A percentile compares a stretch with the other conserved stretches of the same genome.
phyloP scores from a whole-genome alignment of 1,140 invertebrate genomes.

The Trichomalopsis sarcophagae region DNA sequence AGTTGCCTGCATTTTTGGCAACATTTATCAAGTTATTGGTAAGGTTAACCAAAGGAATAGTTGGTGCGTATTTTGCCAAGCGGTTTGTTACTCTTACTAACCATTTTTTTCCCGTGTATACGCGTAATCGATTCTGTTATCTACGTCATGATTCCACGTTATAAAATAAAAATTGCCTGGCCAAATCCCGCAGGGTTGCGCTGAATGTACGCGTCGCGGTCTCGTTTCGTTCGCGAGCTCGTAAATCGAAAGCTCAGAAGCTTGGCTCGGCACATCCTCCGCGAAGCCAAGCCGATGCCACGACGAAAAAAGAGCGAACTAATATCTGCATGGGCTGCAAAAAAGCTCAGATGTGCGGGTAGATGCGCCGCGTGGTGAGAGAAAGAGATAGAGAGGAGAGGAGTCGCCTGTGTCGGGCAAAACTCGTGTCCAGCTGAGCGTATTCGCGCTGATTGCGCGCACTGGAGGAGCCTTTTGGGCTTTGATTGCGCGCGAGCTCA shows the following conservation, averaged over 20 bases:
- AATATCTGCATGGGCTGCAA: too few species aligned
- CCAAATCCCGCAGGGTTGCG: too few species aligned
- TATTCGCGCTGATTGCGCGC: constrained; percentile 57
- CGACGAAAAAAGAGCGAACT: neutral
- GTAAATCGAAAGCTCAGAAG: constrained; percentile 17
- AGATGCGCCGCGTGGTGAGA: neutral
- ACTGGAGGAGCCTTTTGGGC: constrained; percentile 29
- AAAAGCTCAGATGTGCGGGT: neutral
- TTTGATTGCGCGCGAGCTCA: constrained; percentile 36
- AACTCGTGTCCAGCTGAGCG: constrained; percentile 23
- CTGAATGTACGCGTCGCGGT: neutral
- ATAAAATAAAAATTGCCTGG: too few species aligned
- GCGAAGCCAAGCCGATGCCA: neutral
- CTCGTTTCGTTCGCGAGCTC: neutral
- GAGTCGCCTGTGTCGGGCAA: constrained; percentile 27
- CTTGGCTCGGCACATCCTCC: neutral
- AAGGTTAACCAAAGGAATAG: too few species aligned
- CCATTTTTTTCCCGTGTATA: too few species aligned
- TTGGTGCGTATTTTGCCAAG: too few species aligned
- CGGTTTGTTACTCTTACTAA: too few species aligned
- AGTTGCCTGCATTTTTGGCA: too few species aligned
- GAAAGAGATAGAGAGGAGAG: neutral
- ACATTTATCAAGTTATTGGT: too few species aligned
- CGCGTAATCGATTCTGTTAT: too few species aligned
- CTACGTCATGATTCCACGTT: too few species aligned